phyloP scores from a whole-genome alignment of 2,113 vertebrate species.

The Procavia capensis region DNA sequence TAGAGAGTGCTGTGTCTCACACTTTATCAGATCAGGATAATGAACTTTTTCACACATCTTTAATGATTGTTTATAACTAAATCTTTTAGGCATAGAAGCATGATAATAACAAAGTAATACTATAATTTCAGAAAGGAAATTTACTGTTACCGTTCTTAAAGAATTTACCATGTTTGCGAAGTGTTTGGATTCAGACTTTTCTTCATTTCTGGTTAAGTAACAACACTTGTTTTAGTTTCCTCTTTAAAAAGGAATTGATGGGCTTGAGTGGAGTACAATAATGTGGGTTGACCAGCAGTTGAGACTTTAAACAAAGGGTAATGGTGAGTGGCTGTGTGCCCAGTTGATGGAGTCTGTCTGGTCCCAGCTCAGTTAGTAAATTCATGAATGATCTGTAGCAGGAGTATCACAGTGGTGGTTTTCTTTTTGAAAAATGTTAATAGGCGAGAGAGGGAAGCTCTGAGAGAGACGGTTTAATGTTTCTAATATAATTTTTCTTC shows the following conservation, averaged over 20 bases:
- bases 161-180: constrained; percentile 21
- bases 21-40: constrained; percentile 32
- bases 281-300: constrained; percentile 55
- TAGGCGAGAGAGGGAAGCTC: constrained; percentile 12
- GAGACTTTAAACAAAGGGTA: constrained; percentile 69
- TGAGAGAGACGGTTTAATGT: constrained; percentile 41
- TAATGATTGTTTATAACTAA: neutral
- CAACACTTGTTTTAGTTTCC: constrained; percentile 52
- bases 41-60: neutral
- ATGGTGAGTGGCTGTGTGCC: constrained; percentile 63
- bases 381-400: constrained; percentile 68
- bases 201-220: constrained; percentile 54
- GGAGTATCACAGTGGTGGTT: constrained; percentile 60
- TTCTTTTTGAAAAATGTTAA: constrained; percentile 72
- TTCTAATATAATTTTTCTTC: constrained; percentile 59
- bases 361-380: constrained; percentile 30
- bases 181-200: neutral
- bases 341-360: constrained; percentile 69
- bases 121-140: constrained; percentile 50
- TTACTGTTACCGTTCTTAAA: constrained; percentile 47
- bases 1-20: neutral
- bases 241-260: constrained; percentile 36
- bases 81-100: neutral
- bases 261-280: constrained; percentile 65
- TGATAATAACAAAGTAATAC: constrained; percentile 18